Conservation (phyloP, 2,113 vertebrate genomes). For the Copsychus sechellarum region DNA sequence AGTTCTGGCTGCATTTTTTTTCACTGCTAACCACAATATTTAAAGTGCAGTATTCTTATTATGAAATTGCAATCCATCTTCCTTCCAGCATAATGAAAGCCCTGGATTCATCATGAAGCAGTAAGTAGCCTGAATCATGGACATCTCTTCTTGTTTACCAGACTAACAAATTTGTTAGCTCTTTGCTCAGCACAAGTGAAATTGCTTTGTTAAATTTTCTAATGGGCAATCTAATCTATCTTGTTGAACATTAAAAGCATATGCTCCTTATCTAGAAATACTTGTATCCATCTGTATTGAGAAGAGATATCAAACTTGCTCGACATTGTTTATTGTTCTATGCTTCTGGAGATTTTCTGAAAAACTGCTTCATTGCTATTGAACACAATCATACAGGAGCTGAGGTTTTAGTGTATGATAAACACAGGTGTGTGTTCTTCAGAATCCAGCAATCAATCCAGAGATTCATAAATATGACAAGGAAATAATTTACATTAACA, state of each 20-base stretch:
- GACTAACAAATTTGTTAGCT: constrained; percentile 51
- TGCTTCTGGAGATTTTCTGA: background rate
- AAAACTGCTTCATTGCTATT: background rate
- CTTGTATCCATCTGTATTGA: background rate
- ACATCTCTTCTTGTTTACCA: constrained; percentile 65
- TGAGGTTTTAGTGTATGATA: background rate
- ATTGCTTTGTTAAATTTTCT: constrained; percentile 50
- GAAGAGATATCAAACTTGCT: background rate
- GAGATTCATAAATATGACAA: background rate
- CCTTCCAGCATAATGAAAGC: background rate
- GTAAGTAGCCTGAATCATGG: constrained; percentile 19
- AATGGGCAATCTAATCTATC: background rate
- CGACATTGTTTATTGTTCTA: background rate
- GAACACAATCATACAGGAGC: background rate
- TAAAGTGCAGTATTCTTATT: background rate
- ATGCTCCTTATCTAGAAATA: constrained; percentile 19
- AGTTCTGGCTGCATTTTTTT: background rate
- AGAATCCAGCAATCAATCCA: background rate
- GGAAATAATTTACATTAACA: background rate
- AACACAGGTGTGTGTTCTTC: background rate
- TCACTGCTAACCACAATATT: background rate
- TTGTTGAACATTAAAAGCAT: background rate
- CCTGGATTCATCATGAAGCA: constrained; percentile 19
- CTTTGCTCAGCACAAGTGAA: constrained; percentile 15
- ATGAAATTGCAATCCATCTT: background rate